These are phyloP conservation scores for Trissolcus basalis DNA, from an alignment of 1,140 invertebrate genomes.

Conservation along the genomic window DNA sequence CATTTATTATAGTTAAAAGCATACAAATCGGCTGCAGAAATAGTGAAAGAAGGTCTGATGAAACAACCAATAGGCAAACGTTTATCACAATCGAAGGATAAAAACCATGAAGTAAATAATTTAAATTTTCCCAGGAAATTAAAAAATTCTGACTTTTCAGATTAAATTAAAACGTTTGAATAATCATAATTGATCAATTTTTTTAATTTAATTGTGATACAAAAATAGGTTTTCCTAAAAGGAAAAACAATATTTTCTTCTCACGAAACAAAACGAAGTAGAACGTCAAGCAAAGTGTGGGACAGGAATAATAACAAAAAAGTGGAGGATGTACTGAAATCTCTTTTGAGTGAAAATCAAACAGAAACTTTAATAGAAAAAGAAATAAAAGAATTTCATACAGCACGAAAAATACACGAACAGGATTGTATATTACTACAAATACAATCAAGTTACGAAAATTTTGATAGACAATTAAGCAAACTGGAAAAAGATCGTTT, in stretches of 20 bases:
- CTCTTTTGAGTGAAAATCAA: constrained; percentile 36
- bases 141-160: too few relatives aligned
- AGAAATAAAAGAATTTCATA: constrained; percentile 67
- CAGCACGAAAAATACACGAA: constrained; percentile 76
- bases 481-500: constrained; percentile 80
- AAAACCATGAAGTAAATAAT: too few relatives aligned
- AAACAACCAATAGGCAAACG: too few relatives aligned
- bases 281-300: too few relatives aligned
- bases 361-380: constrained; percentile 64
- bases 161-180: too few relatives aligned
- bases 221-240: too few relatives aligned
- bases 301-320: too few relatives aligned
- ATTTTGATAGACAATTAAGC: constrained; percentile 82
- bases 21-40: constrained; percentile 59
- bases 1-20: constrained; percentile 67
- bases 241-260: too few relatives aligned
- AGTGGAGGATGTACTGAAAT: constrained; percentile 1
- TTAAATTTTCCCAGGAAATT: too few relatives aligned
- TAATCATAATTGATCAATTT: too few relatives aligned
- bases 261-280: too few relatives aligned
- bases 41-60: constrained; percentile 57
- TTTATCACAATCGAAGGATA: background rate
- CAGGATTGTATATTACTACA: constrained; percentile 80
- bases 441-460: constrained; percentile 78
- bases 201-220: too few relatives aligned